These are phyloP conservation scores for Hyposoter didymator DNA, from an alignment of 2,888 invertebrate species.

Conservation along the genomic window DNA sequence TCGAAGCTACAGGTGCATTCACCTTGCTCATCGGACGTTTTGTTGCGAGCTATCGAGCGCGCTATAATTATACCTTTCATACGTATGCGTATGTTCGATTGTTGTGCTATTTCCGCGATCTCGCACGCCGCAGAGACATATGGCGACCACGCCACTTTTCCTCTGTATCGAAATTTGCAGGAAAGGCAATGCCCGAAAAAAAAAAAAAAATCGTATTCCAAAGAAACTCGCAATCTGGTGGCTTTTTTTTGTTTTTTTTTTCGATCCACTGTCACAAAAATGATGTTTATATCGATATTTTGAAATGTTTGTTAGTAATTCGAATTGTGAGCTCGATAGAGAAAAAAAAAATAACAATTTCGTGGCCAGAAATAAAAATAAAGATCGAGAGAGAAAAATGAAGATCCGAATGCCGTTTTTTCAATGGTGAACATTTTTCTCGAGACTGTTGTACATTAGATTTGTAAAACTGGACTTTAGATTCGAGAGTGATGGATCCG, in stretches of 20 bases:
- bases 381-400: neutral
- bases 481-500: constrained; percentile 12
- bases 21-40: constrained; percentile 31
- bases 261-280: neutral
- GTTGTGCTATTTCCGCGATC: neutral
- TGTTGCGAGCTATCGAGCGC: constrained; percentile 24
- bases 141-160: constrained; percentile 55
- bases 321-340: neutral
- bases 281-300: neutral
- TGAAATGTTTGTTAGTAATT: neutral
- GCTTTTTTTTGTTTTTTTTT: neutral
- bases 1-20: constrained; percentile 54
- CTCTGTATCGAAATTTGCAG: neutral
- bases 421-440: neutral
- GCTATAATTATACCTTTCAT: neutral
- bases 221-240: neutral
- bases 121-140: constrained; percentile 35
- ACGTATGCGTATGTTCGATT: neutral
- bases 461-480: constrained; percentile 29
- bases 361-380: neutral
- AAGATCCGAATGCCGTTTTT: neutral
- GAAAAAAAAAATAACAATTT: neutral
- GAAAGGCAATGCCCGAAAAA: constrained; percentile 2
- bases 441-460: constrained; percentile 40
- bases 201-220: neutral